Evolutionary conservation across 2,888 invertebrate species (phyloP).

Genomic region (Calliopum simillimum): DNA sequence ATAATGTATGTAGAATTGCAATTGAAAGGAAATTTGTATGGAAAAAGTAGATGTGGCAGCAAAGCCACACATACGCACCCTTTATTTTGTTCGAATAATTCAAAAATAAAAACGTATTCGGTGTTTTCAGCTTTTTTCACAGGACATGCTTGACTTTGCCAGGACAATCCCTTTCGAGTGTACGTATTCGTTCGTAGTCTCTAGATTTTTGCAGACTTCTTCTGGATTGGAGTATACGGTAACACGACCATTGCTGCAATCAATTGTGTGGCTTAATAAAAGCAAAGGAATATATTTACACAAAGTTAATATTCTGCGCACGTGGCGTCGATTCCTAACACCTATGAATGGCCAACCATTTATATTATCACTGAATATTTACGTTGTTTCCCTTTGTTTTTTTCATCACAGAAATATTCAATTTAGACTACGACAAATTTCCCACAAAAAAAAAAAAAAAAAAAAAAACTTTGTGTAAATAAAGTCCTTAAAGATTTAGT

Average conservation of each 20-base stretch:
- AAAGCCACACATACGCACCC: conserved; percentile 38
- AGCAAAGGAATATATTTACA: conserved; percentile 65
- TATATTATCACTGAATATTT: no score
- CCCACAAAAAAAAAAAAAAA: conserved; percentile 45
- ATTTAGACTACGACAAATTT: no score
- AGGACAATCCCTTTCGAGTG: conserved; percentile 41
- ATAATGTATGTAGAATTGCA: conserved; percentile 19
- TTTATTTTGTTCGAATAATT: conserved; percentile 46
- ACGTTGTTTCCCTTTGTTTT: neutral
- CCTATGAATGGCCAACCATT: no score
- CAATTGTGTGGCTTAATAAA: conserved; percentile 43
- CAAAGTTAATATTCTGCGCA: conserved; percentile 57
- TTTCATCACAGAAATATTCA: neutral
- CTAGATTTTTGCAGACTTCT: conserved; percentile 41
- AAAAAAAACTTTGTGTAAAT: conserved; percentile 63
- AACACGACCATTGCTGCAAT: conserved; percentile 47
- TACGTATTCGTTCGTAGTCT: conserved; percentile 40
- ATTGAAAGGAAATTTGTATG: conserved; percentile 62
- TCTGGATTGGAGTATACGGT: conserved; percentile 48
- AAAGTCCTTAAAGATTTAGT: conserved; percentile 57
- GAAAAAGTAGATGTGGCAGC: conserved; percentile 61
- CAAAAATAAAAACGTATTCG: conserved; percentile 60
- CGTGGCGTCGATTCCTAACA: no score
- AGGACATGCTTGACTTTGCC: conserved; percentile 53
- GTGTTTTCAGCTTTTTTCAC: conserved; percentile 66